Evolutionary conservation across 2,888 invertebrate species (phyloP).

Genomic region (Xiphydria camelus): DNA sequence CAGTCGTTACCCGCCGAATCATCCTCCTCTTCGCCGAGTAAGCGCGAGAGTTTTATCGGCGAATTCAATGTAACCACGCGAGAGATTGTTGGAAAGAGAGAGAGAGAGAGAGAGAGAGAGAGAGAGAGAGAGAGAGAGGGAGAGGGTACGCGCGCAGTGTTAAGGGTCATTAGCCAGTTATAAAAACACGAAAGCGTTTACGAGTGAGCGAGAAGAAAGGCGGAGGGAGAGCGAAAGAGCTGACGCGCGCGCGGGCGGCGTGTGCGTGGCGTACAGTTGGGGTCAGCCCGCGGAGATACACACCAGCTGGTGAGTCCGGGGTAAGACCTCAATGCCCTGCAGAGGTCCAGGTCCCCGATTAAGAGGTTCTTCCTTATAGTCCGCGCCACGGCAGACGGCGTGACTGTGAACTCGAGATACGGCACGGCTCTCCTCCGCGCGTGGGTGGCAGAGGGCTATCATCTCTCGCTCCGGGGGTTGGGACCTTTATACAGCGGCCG

Average conservation of each 20-base stretch:
- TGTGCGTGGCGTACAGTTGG: constrained; percentile 27
- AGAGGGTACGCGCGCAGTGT: too few species aligned
- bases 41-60: not conserved
- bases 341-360: constrained; percentile 47
- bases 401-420: constrained; percentile 41
- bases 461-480: constrained; percentile 34
- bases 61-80: constrained; percentile 19
- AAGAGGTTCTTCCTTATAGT: constrained; percentile 45
- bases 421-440: constrained; percentile 6
- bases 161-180: constrained; percentile 35
- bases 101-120: too few species aligned
- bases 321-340: constrained; percentile 45
- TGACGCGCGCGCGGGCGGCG: not conserved
- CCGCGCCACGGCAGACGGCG: constrained; percentile 39
- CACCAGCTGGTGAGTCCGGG: constrained; percentile 30
- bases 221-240: not conserved
- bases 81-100: too few species aligned
- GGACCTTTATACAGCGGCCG: constrained; percentile 32
- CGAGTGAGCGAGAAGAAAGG: too few species aligned
- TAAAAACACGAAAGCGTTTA: not conserved
- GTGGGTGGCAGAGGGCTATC: constrained; percentile 35
- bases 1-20: too few species aligned
- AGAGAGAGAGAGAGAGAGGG: too few species aligned
- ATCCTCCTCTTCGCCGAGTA: too few species aligned
- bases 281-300: constrained; percentile 43